Percentiles rank a stretch among this genome's conserved stretches.
These are phyloP conservation scores for Procambarus clarkii DNA, from an alignment of 1,140 invertebrate species.

Conservation along the genomic window DNA sequence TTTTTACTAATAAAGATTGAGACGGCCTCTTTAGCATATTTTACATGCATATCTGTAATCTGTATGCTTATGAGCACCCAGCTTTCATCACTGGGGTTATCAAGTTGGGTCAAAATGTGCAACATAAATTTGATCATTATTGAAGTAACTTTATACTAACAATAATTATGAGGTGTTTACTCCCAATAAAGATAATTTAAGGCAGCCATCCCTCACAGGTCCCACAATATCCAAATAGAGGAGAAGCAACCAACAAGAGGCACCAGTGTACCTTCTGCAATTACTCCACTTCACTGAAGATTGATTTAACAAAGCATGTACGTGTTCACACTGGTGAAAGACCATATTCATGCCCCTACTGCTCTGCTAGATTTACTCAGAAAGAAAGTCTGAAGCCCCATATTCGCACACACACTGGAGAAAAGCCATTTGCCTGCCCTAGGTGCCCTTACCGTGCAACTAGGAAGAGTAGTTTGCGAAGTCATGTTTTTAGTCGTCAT, in stretches of 20 bases:
- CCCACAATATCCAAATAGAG: conserved; percentile 1
- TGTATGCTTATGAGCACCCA: neutral
- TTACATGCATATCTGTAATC: neutral
- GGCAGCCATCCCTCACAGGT: conserved; percentile 13
- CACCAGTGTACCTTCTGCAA: conserved; percentile 18
- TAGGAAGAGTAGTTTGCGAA: neutral
- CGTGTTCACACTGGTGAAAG: conserved; percentile 10
- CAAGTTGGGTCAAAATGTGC: neutral
- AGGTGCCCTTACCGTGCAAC: neutral
- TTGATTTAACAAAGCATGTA: conserved; percentile 6
- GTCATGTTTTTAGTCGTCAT: neutral
- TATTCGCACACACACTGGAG: neutral
- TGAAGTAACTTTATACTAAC: neutral
- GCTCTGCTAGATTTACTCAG: neutral
- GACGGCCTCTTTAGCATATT: too few species aligned
- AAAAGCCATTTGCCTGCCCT: neutral
- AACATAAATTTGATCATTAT: neutral
- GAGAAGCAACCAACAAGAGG: conserved; percentile 11
- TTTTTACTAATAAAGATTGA: too few species aligned
- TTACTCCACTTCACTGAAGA: conserved; percentile 10
- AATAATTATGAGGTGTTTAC: conserved; percentile 5
- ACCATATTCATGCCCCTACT: conserved; percentile 1
- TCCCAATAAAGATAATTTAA: neutral
- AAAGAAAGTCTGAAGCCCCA: conserved; percentile 9
- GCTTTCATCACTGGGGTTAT: neutral